Conservation (phyloP, 2,888 invertebrate genomes). For the Cataglyphis altisquamis region DNA sequence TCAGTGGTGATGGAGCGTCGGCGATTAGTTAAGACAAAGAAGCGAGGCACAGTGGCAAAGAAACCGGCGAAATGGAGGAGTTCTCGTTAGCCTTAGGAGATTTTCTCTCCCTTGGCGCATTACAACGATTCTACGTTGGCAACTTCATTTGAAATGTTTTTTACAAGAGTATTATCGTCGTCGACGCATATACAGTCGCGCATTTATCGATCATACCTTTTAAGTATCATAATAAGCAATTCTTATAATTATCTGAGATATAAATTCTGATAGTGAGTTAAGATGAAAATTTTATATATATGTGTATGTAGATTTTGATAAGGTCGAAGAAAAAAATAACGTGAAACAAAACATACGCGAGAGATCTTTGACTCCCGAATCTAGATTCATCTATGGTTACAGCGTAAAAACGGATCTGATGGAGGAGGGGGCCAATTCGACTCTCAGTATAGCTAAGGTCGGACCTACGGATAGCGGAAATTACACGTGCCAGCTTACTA, state of each 20-base stretch:
- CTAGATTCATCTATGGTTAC: conserved; percentile 67
- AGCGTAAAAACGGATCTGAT: conserved; percentile 87
- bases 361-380: conserved; percentile 31
- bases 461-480: conserved; percentile 87
- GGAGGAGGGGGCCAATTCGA: conserved; percentile 87
- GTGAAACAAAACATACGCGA: not conserved
- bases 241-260: not conserved
- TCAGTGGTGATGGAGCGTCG: conserved; percentile 32
- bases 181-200: not conserved
- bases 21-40: conserved; percentile 58
- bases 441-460: conserved; percentile 86
- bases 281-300: not conserved
- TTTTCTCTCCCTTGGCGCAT: conserved; percentile 4
- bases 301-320: not conserved
- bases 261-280: not conserved
- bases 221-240: not conserved
- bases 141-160: not conserved
- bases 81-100: conserved; percentile 45
- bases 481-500: conserved; percentile 87
- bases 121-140: not conserved
- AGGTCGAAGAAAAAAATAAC: not conserved
- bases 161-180: not conserved
- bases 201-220: not conserved
- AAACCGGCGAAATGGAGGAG: conserved; percentile 35
- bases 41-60: conserved; percentile 13